Evolutionary conservation across 2,797 vertebrate genomes (phyloP).

Genomic region (Schizopygopsis malacanthus): DNA sequence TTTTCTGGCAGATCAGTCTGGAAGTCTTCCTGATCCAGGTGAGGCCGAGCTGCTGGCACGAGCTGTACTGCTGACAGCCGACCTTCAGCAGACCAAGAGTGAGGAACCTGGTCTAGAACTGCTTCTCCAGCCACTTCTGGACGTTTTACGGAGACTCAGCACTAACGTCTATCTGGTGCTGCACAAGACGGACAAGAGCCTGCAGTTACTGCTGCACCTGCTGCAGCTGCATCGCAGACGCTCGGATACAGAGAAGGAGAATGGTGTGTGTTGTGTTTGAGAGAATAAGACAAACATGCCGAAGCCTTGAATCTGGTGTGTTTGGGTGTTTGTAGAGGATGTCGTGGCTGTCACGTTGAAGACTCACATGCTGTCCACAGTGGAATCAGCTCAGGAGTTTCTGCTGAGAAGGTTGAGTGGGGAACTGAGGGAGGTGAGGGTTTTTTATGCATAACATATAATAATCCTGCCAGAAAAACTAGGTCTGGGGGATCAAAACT

Average conservation of each 20-base stretch:
- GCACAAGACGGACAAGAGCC: slow-evolving; percentile 88
- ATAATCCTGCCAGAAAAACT: background rate
- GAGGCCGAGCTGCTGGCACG: slow-evolving; percentile 86
- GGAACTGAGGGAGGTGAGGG: slow-evolving; percentile 83
- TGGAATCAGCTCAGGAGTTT: slow-evolving; percentile 84
- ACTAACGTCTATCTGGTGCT: slow-evolving; percentile 89
- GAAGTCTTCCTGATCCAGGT: slow-evolving; percentile 78
- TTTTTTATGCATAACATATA: background rate
- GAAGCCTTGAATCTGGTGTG: background rate
- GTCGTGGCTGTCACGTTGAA: slow-evolving; percentile 71
- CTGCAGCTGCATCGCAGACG: slow-evolving; percentile 73
- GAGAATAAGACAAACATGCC: background rate
- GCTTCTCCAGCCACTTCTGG: slow-evolving; percentile 86
- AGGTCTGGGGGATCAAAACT: background rate
- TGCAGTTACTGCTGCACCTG: slow-evolving; percentile 87
- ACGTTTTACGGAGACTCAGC: slow-evolving; percentile 85
- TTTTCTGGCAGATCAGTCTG: slow-evolving; percentile 67
- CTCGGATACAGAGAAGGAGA: slow-evolving; percentile 29
- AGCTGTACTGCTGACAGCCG: slow-evolving; percentile 85
- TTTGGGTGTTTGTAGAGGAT: slow-evolving; percentile 74
- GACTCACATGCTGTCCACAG: slow-evolving; percentile 68
- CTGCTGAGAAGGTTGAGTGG: slow-evolving; percentile 82
- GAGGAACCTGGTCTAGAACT: slow-evolving; percentile 73
- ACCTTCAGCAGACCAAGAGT: slow-evolving; percentile 77
- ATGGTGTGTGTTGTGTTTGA: slow-evolving; percentile 64